A percentile compares a stretch with the other conserved stretches of the same genome.
These are phyloP conservation scores for Calliphora vicina DNA, from an alignment of 1,140 invertebrate genomes.

Conservation along the genomic window DNA sequence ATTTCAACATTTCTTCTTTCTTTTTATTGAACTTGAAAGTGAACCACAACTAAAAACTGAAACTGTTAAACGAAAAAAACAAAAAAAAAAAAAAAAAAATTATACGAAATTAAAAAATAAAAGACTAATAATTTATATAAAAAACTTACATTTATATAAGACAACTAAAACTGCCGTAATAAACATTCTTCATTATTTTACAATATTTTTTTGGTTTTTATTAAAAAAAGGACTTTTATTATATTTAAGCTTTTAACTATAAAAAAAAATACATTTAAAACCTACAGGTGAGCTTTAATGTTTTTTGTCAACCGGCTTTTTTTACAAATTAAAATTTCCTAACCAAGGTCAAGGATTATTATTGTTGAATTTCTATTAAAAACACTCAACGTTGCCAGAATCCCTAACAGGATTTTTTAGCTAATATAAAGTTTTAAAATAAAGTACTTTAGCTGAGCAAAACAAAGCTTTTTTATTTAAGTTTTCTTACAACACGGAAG, in stretches of 20 bases:
- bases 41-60: slow-evolving; percentile 36
- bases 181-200: neutral
- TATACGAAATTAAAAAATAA: slow-evolving; percentile 1
- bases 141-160: neutral
- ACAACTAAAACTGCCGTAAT: neutral
- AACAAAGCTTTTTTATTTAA: neutral
- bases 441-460: neutral
- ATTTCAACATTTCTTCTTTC: neutral
- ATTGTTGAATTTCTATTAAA: neutral
- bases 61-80: neutral
- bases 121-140: slow-evolving; percentile 1
- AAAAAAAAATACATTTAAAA: too few species aligned
- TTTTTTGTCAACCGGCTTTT: neutral
- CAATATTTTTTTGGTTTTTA: too few species aligned
- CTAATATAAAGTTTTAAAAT: neutral
- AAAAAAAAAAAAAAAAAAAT: slow-evolving; percentile 10
- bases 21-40: slow-evolving; percentile 8
- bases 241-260: neutral
- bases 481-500: neutral
- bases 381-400: too few species aligned
- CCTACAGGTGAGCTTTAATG: neutral
- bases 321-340: neutral
- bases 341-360: neutral
- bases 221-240: neutral
- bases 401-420: neutral